Evolutionary conservation across 2,113 vertebrate species (phyloP), one percentile per base, ranked within the genome.

Genomic region (Hippocampus guttulatus): DNA sequence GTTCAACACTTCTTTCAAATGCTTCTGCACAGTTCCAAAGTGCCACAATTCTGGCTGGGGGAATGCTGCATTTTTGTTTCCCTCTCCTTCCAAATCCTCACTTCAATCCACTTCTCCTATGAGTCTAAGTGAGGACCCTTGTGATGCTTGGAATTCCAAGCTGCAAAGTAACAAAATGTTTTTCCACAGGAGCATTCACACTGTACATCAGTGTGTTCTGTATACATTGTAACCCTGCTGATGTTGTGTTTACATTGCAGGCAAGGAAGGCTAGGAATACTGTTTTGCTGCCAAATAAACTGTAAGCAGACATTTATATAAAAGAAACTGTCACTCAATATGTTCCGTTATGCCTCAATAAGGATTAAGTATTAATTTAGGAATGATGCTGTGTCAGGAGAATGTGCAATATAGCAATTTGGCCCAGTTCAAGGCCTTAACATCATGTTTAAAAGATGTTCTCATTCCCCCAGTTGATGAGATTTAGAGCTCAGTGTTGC

Each of bases 131-230:
- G 67, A 84, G 75, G 75, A 84, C 83, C 69, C 75, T 79, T 76
- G 82, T 78, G 78, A 87, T 88, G 82, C 85, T 69, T 82, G 40
- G 85, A 66, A 87, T 87, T 88, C 83, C 85, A 78, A 55, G 47
- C 74, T 33, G 38, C 1, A 18, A 78, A 82, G 77, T 40, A 63
- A 54, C 83, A 73, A 80, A 73, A 82, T 84, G 71, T 84, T 76
- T 84, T 83, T 79, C 80, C 79, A 67, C 78, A 23, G 54, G 10
- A 73, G 69, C 68, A 58, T 68, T 84, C 16, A 5, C 33, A 38
- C 33, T 38, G 33, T 70, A 67, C 71, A 72, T 78, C 70, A 16
- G 52, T 27, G 41, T 81, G 79, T 73, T 73, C 58, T 61, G 58
- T 86, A 75, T 68, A 88, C 64, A 73, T 18, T 61, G 43, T 68